A percentile compares a stretch with the other conserved stretches of the same genome.
These are phyloP conservation scores for Hippocampus abdominalis DNA, from an alignment of 2,113 vertebrate species.

Conservation along the genomic window DNA sequence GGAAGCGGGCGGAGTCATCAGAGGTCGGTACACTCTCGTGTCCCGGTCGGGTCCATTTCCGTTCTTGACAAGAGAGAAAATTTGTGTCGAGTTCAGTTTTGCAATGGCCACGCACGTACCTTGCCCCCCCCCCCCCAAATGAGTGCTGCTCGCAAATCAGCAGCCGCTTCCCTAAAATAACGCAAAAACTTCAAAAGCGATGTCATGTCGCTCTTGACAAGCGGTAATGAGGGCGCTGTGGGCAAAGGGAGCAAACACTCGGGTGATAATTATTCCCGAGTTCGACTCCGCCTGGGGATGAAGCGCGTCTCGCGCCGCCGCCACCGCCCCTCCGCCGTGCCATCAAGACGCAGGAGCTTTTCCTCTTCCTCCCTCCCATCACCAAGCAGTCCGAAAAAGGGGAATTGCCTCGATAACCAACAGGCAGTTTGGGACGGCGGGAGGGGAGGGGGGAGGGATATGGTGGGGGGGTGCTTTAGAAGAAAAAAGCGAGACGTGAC, in stretches of 20 bases:
- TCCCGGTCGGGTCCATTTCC: too few species aligned
- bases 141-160: conserved; percentile 19
- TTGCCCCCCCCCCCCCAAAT: too few species aligned
- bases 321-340: background rate
- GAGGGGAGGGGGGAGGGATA: too few species aligned
- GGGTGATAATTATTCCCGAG: conserved; percentile 58
- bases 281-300: conserved; percentile 45
- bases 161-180: conserved; percentile 57
- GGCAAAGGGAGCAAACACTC: conserved; percentile 57
- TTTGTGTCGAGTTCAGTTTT: background rate
- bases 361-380: conserved; percentile 1
- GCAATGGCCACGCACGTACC: background rate
- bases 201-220: conserved; percentile 38
- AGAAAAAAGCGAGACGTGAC: conserved; percentile 9
- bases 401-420: background rate
- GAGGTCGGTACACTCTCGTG: too few species aligned
- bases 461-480: too few species aligned
- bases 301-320: conserved; percentile 3
- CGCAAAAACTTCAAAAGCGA: conserved; percentile 50
- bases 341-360: background rate
- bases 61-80: background rate
- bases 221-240: conserved; percentile 51
- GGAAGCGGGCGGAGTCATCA: too few species aligned
- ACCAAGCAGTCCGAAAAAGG: background rate
- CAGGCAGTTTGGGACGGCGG: background rate